Evolutionary conservation across 2,113 vertebrate species (phyloP).

Genomic region (Podarcis muralis): DNA sequence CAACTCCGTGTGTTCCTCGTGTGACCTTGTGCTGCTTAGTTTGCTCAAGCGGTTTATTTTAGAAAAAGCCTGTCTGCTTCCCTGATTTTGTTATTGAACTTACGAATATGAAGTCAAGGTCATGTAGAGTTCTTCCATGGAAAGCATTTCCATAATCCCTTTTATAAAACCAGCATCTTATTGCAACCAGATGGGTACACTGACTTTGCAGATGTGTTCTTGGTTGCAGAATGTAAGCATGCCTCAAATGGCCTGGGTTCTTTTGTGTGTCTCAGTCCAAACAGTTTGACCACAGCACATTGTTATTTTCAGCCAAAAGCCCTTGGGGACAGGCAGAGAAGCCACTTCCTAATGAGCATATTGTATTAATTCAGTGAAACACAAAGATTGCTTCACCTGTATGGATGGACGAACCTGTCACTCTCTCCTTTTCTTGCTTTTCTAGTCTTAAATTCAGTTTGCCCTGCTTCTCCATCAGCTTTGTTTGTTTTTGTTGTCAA

Average conservation of each 20-base stretch:
- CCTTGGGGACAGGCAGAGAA: not conserved
- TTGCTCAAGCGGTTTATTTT: not conserved
- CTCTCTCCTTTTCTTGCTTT: too few relatives aligned
- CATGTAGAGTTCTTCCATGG: conserved; percentile 1
- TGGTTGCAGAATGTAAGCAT: not conserved
- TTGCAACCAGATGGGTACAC: not conserved
- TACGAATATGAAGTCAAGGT: conserved; percentile 1
- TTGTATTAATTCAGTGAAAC: not conserved
- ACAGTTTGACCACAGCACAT: not conserved
- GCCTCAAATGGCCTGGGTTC: not conserved
- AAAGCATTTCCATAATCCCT: conserved; percentile 1
- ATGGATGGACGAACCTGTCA: too few relatives aligned
- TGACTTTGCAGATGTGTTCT: not conserved
- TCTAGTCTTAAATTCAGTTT: too few relatives aligned
- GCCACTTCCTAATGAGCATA: not conserved
- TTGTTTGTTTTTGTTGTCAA: too few relatives aligned
- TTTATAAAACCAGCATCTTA: not conserved
- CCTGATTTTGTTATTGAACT: not conserved
- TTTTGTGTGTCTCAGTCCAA: not conserved
- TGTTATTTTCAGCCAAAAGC: not conserved
- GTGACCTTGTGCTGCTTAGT: not conserved
- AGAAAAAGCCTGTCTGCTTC: not conserved
- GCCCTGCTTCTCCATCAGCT: too few relatives aligned
- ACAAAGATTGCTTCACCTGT: not conserved
- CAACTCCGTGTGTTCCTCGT: not conserved